Conservation (phyloP, 2,797 vertebrate species). For the Spinibarbus caldwelli region DNA sequence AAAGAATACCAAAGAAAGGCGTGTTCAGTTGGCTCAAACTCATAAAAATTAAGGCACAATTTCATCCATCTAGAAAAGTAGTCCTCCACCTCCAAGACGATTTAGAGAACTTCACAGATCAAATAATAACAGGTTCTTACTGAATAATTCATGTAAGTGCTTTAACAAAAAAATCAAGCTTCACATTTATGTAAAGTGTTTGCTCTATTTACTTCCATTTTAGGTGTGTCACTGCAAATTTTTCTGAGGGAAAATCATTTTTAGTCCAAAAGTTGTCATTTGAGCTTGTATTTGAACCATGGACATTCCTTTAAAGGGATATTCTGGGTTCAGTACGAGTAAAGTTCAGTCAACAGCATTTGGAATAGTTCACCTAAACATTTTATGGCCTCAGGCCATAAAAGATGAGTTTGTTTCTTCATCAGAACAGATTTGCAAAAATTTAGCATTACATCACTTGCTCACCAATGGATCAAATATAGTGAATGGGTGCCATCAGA, state of each 20-base stretch:
- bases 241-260: background rate
- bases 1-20: background rate
- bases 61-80: background rate
- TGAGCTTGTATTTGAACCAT: background rate
- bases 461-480: background rate
- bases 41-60: background rate
- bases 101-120: background rate
- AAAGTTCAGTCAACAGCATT: background rate
- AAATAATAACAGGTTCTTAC: background rate
- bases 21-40: background rate
- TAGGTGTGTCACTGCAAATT: background rate
- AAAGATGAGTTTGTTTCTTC: background rate
- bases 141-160: constrained; percentile 12
- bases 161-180: background rate
- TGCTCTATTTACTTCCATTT: background rate
- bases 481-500: background rate
- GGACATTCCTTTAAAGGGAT: background rate
- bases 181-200: background rate
- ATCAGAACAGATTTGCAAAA: background rate
- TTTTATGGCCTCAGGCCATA: background rate
- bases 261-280: background rate
- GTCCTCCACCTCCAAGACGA: background rate
- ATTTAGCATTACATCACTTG: background rate
- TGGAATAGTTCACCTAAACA: background rate
- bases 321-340: background rate